These are phyloP conservation scores for Ptilodon capucinus DNA, from an alignment of 2,888 invertebrate species.

Conservation along the genomic window DNA sequence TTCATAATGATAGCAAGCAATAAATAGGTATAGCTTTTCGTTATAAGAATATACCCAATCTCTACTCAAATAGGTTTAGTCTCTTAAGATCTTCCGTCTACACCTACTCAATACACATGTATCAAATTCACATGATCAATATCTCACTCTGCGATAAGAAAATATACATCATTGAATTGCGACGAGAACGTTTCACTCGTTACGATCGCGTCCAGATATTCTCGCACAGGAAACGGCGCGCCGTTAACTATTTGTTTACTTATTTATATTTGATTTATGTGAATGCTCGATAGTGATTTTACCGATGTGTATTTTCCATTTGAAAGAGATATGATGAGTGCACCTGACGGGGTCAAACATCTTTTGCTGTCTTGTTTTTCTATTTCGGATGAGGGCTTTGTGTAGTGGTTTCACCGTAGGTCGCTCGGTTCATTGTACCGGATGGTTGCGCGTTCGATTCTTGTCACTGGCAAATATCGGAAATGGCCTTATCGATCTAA, in stretches of 20 bases:
- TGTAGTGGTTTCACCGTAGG: too few relatives aligned
- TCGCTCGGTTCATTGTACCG: too few relatives aligned
- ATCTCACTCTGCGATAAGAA: neutral
- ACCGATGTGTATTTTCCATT: neutral
- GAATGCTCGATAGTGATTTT: neutral
- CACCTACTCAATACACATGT: neutral
- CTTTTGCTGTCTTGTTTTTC: neutral
- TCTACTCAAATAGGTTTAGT: neutral
- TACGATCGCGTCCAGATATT: neutral
- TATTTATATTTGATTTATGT: neutral
- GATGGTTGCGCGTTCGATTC: too few relatives aligned
- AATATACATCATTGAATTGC: neutral
- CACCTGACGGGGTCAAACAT: neutral
- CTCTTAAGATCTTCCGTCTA: neutral
- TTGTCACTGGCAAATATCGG: too few relatives aligned
- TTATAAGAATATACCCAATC: too few relatives aligned
- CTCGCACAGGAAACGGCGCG: neutral
- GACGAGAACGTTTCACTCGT: neutral
- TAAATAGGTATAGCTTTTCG: too few relatives aligned
- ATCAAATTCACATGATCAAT: neutral
- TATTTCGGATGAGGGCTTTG: neutral
- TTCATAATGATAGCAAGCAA: too few relatives aligned
- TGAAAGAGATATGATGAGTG: neutral
- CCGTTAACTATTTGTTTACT: neutral
- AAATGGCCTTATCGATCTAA: too few relatives aligned